A percentile compares a stretch with the other conserved stretches of the same genome.
Evolutionary conservation across 2,113 vertebrate species (phyloP).

Genomic region (Calyptommatus sinebrachiatus): DNA sequence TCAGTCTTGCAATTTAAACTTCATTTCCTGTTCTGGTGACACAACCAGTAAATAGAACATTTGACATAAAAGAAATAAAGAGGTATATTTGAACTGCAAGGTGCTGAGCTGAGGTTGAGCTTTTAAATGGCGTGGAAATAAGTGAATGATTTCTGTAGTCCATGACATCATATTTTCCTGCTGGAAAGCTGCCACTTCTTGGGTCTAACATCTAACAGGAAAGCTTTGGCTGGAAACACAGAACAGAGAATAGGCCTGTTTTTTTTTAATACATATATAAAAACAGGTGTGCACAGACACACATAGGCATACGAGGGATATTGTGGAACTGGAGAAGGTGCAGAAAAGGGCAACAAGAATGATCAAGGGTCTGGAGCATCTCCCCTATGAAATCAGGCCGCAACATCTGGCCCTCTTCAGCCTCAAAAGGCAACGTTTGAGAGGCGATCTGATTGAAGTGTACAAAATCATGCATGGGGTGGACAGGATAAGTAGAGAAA

Average conservation of each 20-base stretch:
- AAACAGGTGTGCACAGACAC: not conserved
- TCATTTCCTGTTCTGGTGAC: not conserved
- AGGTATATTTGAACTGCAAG: conserved; percentile 15
- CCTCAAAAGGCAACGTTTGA: too few species aligned
- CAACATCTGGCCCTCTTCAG: too few species aligned
- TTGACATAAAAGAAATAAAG: not conserved
- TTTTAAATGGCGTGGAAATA: not conserved
- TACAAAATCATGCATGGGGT: too few species aligned
- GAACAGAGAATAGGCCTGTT: conserved; percentile 31
- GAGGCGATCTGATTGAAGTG: too few species aligned
- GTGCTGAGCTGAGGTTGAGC: conserved; percentile 14
- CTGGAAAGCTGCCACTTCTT: not conserved
- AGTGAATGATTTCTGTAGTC: conserved; percentile 9
- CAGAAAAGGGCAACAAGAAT: too few species aligned
- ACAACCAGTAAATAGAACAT: not conserved
- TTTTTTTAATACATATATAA: not conserved
- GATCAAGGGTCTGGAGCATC: too few species aligned
- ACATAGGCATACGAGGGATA: too few species aligned
- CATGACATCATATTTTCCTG: conserved; percentile 29
- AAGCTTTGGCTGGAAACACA: not conserved
- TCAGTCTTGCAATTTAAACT: not conserved
- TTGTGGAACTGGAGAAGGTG: too few species aligned
- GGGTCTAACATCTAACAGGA: not conserved
- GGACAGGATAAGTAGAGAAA: too few species aligned
- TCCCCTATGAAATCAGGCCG: too few species aligned